Base-by-base conservation (phyloP, 2,888 invertebrate species). In the Morpho helenor region DNA sequence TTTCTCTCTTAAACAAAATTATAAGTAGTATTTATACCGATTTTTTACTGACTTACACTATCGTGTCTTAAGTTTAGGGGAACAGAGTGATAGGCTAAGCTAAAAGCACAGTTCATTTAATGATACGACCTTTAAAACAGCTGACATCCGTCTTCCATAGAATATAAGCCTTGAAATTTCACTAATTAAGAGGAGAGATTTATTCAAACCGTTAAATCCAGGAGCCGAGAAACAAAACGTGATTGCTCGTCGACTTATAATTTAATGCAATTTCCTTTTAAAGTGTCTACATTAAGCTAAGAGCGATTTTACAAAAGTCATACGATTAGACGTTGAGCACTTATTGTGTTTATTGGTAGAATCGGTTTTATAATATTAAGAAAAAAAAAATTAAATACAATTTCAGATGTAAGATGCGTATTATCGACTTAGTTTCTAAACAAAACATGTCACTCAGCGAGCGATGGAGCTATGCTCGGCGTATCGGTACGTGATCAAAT, bases 181-280 rank as follows among this genome's bases (percentile, higher is more conserved):
- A 79, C 82, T 86, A 87, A 88, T 89, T 88, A 88, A 87, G 84
- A 78, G 77, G 66, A 68, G 74, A 77, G 78, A 80, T 82, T 82
- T 86, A 84, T 84, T 84, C 87, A 84, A 83, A 85, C 87, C 84
- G 87, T 88, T 87, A 87, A 86, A 85, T 87, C 81, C 77, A 73
- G 73, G 73, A 74, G 79, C 70, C 75, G 79, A 80, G 81, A 87
- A 87, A 88, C 87, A 88, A 88, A 88, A 88, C 86, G 85, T 84
- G 88, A 88, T 88, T 87, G 85, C 87, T 85, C 80, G 82, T 75
- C 82, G 87, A 87, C 87, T 90, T 90, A 89, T 88, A 88, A 87
- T 88, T 88, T 87, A 88, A 89, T 88, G 87, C 89, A 87, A 88
- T 88, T 86, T 83, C 78, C 83, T 80, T 77, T 77, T 79, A 77